Evolutionary conservation across 2,888 invertebrate genomes (phyloP).

Genomic region (Cremastobaeus sp.): DNA sequence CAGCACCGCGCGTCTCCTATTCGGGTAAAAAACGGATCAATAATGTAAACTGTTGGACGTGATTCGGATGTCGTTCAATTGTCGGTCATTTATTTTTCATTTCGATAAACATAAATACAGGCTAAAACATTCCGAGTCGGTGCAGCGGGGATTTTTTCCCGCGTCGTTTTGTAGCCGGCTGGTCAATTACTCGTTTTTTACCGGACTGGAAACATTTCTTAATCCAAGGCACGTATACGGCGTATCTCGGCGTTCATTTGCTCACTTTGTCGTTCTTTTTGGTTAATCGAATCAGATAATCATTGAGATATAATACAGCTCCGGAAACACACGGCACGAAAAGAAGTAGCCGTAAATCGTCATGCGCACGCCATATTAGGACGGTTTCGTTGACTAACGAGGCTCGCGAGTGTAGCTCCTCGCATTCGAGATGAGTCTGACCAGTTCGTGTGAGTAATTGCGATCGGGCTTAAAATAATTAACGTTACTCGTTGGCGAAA

Average conservation of each 20-base stretch:
- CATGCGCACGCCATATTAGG: conserved; percentile 60
- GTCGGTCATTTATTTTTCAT: conserved; percentile 34
- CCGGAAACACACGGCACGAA: conserved; percentile 57
- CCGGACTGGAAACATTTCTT: conserved; percentile 38
- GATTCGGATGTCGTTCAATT: conserved; percentile 21
- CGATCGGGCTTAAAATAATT: conserved; percentile 61
- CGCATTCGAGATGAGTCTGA: conserved; percentile 55
- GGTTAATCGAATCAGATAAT: conserved; percentile 59
- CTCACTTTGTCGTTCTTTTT: conserved; percentile 50
- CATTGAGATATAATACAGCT: conserved; percentile 61
- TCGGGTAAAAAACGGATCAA: conserved; percentile 14
- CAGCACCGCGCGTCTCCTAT: conserved; percentile 12
- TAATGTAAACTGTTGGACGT: conserved; percentile 3
- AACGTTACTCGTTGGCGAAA: conserved; percentile 54
- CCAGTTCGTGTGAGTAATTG: conserved; percentile 61
- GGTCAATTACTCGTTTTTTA: conserved; percentile 48
- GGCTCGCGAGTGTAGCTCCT: conserved; percentile 55
- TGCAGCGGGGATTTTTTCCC: not conserved
- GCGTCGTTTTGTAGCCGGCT: conserved; percentile 19
- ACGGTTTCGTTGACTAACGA: conserved; percentile 59
- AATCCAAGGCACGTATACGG: conserved; percentile 51
- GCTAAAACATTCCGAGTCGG: conserved; percentile 1
- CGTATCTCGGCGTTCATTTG: conserved; percentile 39
- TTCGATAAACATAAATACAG: conserved; percentile 30
- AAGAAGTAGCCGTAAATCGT: conserved; percentile 62